These are phyloP conservation scores for Oncorhynchus mykiss DNA, from an alignment of 2,113 vertebrate genomes.

Conservation along the genomic window DNA sequence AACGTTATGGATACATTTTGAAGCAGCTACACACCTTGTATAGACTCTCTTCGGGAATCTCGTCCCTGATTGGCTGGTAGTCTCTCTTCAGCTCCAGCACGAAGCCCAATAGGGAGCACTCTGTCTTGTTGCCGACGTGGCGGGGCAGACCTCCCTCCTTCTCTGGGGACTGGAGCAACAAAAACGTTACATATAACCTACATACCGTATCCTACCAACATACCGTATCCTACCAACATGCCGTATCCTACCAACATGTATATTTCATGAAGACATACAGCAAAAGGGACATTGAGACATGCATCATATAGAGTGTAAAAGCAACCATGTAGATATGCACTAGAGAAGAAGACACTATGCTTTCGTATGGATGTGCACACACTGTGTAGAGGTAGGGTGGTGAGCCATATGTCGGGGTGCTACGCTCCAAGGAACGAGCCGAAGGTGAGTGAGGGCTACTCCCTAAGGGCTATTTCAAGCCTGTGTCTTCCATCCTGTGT, in stretches of 20 bases:
- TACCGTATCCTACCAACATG: no score
- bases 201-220: not conserved
- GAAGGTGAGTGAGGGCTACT: no score
- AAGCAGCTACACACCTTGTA: conserved; percentile 75
- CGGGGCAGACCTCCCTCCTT: conserved; percentile 92
- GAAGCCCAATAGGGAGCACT: conserved; percentile 89
- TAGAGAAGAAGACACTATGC: no score
- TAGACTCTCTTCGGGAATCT: conserved; percentile 91
- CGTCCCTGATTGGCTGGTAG: conserved; percentile 88
- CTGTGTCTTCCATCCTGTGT: not conserved
- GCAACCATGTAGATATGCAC: not conserved
- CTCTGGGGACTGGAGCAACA: conserved; percentile 81
- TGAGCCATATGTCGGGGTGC: no score
- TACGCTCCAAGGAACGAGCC: no score
- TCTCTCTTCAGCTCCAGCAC: conserved; percentile 89
- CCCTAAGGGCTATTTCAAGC: conserved; percentile 9
- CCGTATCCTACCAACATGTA: not conserved
- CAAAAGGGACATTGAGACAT: no score
- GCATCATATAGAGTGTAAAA: no score
- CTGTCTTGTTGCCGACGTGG: conserved; percentile 97
- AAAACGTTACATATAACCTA: not conserved
- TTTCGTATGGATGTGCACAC: no score
- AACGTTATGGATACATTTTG: no score
- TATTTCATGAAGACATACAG: no score
- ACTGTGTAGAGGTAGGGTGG: not conserved